Percentiles rank a stretch among this genome's conserved stretches.
Evolutionary conservation across 1,140 invertebrate genomes (phyloP).

Genomic region (Scaptomyza hsui): DNA sequence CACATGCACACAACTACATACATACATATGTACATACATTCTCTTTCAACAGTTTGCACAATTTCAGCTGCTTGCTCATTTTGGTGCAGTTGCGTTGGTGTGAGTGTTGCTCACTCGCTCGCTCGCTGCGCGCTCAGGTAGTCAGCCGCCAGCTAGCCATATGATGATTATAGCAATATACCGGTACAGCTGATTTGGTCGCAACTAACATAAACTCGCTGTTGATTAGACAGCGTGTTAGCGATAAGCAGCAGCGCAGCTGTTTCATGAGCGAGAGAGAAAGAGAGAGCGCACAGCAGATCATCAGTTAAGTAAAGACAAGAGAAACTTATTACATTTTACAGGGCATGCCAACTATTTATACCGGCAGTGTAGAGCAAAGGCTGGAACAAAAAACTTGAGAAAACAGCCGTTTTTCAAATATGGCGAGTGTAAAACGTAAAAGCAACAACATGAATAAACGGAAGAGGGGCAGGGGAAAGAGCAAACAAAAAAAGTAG

Average conservation of each 20-base stretch:
- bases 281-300: constrained; percentile 24
- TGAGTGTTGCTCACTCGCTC: constrained; percentile 16
- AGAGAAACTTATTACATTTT: not conserved
- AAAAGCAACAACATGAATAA: constrained; percentile 47
- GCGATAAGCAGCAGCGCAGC: constrained; percentile 64
- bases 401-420: constrained; percentile 75
- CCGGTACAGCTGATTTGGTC: constrained; percentile 79
- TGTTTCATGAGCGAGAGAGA: constrained; percentile 46
- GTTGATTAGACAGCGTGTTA: constrained; percentile 58
- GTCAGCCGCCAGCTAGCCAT: constrained; percentile 45
- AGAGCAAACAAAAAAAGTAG: constrained; percentile 57
- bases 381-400: constrained; percentile 39
- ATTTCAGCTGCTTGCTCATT: constrained; percentile 17
- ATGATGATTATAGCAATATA: constrained; percentile 70
- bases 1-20: constrained; percentile 2
- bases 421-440: constrained; percentile 62
- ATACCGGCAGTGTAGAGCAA: constrained; percentile 44
- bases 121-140: constrained; percentile 39
- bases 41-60: constrained; percentile 27
- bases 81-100: constrained; percentile 20
- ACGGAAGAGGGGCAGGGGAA: constrained; percentile 5
- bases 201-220: constrained; percentile 54
- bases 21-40: not conserved
- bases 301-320: constrained; percentile 25
- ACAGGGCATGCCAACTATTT: constrained; percentile 36